Percentiles rank a stretch among this genome's conserved stretches.
Evolutionary conservation across 1,140 invertebrate genomes (phyloP).

Genomic region (Trichonephila clavipes): DNA sequence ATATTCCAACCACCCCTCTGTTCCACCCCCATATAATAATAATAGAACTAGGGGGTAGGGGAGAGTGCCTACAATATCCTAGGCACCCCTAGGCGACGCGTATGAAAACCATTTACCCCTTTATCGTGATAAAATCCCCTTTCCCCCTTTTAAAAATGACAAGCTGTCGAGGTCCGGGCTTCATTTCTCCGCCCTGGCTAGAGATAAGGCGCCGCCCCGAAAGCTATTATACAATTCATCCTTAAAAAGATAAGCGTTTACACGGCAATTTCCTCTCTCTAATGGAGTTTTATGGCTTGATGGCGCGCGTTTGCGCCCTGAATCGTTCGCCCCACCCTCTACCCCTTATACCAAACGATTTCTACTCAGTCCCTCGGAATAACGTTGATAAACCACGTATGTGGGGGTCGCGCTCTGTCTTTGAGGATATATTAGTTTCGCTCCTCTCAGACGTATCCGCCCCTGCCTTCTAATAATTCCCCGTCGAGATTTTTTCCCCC

Average conservation of each 20-base stretch:
- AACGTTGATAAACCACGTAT: conserved; percentile 66
- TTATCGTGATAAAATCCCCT: conserved; percentile 67
- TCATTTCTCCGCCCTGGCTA: conserved; percentile 62
- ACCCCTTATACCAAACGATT: conserved; percentile 23
- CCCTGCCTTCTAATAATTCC: conserved; percentile 12
- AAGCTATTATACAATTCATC: conserved; percentile 77
- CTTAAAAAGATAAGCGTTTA: conserved; percentile 77
- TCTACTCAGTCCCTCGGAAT: conserved; percentile 48
- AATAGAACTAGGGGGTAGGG: not conserved
- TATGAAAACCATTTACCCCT: conserved; percentile 75
- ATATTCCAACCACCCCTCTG: conserved; percentile 36
- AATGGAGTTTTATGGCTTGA: conserved; percentile 76
- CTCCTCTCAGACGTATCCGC: conserved; percentile 19
- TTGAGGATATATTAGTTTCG: conserved; percentile 43
- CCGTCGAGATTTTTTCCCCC: conserved; percentile 10
- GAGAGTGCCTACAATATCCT: conserved; percentile 16
- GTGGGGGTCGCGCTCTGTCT: conserved; percentile 31
- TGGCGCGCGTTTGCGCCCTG: conserved; percentile 41
- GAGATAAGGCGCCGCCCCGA: conserved; percentile 69
- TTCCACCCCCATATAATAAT: conserved; percentile 57
- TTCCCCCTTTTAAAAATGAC: conserved; percentile 73
- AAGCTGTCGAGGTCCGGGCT: conserved; percentile 68
- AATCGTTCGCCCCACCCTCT: not conserved
- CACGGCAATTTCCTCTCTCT: conserved; percentile 77
- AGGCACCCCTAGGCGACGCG: conserved; percentile 64